A percentile compares a stretch with the other conserved stretches of the same genome.
Evolutionary conservation across 1,140 invertebrate genomes (phyloP).

Genomic region (Tetragonula clypearis): DNA sequence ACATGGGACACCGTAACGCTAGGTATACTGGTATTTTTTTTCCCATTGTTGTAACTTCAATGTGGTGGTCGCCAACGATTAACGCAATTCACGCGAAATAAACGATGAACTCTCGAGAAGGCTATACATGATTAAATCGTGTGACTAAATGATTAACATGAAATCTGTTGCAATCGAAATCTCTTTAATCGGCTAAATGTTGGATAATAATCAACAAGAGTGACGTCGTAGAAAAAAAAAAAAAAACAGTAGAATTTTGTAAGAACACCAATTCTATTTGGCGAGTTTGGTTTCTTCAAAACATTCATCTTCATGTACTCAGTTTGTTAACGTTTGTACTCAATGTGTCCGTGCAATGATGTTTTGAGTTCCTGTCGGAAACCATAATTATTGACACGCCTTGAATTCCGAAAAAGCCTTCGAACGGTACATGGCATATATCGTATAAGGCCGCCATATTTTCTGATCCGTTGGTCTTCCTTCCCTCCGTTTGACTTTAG

Average conservation of each 20-base stretch:
- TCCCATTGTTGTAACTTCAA: slow-evolving; percentile 11
- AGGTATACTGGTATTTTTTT: slow-evolving; percentile 79
- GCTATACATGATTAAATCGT: slow-evolving; percentile 22
- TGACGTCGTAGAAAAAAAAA: not conserved
- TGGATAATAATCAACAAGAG: not conserved
- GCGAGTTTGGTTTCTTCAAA: slow-evolving; percentile 30
- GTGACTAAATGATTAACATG: slow-evolving; percentile 53
- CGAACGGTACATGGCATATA: slow-evolving; percentile 79
- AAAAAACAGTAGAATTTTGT: not conserved
- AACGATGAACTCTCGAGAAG: not conserved
- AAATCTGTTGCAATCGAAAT: not conserved
- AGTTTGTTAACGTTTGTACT: slow-evolving; percentile 21
- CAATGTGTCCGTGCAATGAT: slow-evolving; percentile 13
- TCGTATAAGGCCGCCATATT: slow-evolving; percentile 75
- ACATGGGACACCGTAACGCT: slow-evolving; percentile 92
- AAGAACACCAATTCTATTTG: slow-evolving; percentile 46
- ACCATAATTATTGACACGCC: slow-evolving; percentile 54
- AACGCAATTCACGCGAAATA: slow-evolving; percentile 5
- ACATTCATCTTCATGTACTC: not conserved
- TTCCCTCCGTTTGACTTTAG: slow-evolving; percentile 77
- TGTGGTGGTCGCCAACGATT: slow-evolving; percentile 26
- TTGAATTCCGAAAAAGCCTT: slow-evolving; percentile 75
- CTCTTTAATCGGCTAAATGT: slow-evolving; percentile 19
- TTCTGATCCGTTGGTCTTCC: slow-evolving; percentile 75
- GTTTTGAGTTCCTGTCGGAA: slow-evolving; percentile 54